phyloP scores from a whole-genome alignment of 2,888 invertebrate genomes.

The Apotomis betuletana region DNA sequence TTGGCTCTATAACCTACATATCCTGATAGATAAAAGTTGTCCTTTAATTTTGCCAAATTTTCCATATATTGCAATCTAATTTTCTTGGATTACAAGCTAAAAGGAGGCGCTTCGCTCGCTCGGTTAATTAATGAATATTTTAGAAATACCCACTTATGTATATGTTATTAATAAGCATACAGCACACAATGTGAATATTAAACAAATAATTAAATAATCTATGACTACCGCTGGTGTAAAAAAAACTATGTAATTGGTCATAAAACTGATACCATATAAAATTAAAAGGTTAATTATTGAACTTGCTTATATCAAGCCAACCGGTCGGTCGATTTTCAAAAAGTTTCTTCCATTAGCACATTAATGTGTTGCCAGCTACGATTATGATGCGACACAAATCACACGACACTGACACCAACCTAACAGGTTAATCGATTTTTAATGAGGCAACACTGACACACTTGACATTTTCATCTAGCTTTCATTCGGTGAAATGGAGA shows the following conservation, averaged over 20 bases:
- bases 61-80: too few relatives aligned
- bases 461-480: conserved; percentile 36
- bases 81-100: too few relatives aligned
- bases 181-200: background rate
- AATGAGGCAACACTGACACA: conserved; percentile 32
- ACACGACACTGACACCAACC: conserved; percentile 19
- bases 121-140: too few relatives aligned
- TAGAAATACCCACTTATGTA: too few relatives aligned
- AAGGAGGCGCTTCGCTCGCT: too few relatives aligned
- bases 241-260: conserved; percentile 5
- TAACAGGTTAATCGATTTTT: conserved; percentile 40
- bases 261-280: background rate
- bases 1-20: too few relatives aligned
- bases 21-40: too few relatives aligned
- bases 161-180: too few relatives aligned
- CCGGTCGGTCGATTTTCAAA: conserved; percentile 5
- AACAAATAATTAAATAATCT: background rate
- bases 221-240: background rate
- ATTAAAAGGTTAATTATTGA: background rate
- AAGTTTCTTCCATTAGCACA: conserved; percentile 31
- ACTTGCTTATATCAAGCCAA: background rate
- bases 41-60: too few relatives aligned
- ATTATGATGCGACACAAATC: conserved; percentile 35
- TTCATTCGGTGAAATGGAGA: conserved; percentile 40
- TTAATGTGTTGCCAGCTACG: conserved; percentile 24